phyloP scores from a whole-genome alignment of 2,888 invertebrate species.

The Harmothoe impar region DNA sequence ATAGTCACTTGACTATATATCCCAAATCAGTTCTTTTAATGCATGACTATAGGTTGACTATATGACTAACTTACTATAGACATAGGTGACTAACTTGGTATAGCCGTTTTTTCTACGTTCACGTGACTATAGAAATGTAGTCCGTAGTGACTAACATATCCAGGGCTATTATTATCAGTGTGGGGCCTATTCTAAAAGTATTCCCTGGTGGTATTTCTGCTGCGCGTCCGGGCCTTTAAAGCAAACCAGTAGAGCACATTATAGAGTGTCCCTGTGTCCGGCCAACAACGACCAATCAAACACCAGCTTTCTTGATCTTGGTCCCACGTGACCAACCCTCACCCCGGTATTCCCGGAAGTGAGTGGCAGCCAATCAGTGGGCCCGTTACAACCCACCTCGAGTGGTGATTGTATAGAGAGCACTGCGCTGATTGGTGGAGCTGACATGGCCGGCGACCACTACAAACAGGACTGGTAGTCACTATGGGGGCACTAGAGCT shows the following conservation, averaged over 20 bases:
- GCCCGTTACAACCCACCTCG: background rate
- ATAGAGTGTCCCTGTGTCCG: background rate
- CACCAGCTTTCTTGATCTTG: background rate
- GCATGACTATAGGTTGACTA: no score
- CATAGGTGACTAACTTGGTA: no score
- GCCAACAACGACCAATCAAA: background rate
- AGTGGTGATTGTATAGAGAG: constrained; percentile 1
- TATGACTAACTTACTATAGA: no score
- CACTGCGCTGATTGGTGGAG: background rate
- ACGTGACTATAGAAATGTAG: no score
- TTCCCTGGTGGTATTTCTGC: no score
- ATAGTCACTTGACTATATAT: no score
- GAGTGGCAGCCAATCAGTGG: background rate
- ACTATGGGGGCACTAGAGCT: background rate
- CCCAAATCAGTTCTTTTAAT: no score
- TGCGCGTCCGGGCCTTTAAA: background rate
- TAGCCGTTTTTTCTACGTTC: no score
- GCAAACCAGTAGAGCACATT: background rate
- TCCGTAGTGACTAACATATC: no score
- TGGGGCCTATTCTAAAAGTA: no score
- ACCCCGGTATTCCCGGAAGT: background rate
- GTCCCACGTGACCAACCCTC: background rate
- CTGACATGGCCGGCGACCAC: background rate
- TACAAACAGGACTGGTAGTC: background rate
- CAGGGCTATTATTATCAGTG: no score